These are phyloP conservation scores for Perizoma flavofasciatum DNA, from an alignment of 2,888 invertebrate species.

Conservation along the genomic window DNA sequence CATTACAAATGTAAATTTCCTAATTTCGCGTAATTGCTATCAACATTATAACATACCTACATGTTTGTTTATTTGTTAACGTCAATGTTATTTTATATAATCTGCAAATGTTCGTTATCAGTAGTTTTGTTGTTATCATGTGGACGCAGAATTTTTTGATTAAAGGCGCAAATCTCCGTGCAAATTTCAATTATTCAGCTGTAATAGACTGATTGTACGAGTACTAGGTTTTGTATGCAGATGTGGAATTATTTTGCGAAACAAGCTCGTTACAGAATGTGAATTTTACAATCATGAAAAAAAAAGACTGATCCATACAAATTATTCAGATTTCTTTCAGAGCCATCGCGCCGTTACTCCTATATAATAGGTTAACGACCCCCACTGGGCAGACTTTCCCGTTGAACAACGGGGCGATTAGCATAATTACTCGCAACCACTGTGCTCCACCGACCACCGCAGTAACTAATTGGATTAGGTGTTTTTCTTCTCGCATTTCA, in stretches of 20 bases:
- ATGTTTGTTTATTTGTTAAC: too few species aligned
- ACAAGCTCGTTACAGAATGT: background rate
- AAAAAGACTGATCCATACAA: slow-evolving; percentile 2
- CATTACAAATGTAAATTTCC: background rate
- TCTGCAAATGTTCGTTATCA: too few species aligned
- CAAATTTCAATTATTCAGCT: too few species aligned
- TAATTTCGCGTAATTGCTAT: too few species aligned
- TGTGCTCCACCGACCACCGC: slow-evolving; percentile 21
- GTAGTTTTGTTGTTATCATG: too few species aligned
- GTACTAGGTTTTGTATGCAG: too few species aligned
- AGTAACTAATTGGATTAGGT: slow-evolving; percentile 19
- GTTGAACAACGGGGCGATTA: slow-evolving; percentile 31
- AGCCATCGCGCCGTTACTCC: slow-evolving; percentile 22
- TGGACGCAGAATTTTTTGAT: too few species aligned
- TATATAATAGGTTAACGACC: slow-evolving; percentile 26
- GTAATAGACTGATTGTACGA: too few species aligned
- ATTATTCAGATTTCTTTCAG: slow-evolving; percentile 28
- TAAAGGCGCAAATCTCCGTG: too few species aligned
- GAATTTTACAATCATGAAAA: slow-evolving; percentile 6
- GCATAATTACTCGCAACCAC: slow-evolving; percentile 35
- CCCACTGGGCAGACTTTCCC: slow-evolving; percentile 26
- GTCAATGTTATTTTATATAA: too few species aligned
- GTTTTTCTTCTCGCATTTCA: slow-evolving; percentile 9
- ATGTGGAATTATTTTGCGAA: too few species aligned
- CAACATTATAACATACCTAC: too few species aligned